phyloP scores from a whole-genome alignment of 2,797 vertebrate species.

The Rhinatrema bivittatum region DNA sequence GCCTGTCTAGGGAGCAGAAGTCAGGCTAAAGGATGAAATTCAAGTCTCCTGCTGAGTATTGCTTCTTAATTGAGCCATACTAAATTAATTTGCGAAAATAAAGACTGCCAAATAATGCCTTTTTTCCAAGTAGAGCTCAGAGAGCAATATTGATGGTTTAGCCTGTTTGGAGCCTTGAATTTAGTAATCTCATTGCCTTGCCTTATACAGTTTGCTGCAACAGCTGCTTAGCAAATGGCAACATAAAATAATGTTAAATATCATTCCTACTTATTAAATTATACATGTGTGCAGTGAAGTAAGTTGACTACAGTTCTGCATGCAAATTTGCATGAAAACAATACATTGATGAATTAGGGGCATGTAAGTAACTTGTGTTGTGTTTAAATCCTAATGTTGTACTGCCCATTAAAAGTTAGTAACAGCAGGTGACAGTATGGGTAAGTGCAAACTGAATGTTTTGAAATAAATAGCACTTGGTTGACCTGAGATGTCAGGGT shows the following conservation, averaged over 20 bases:
- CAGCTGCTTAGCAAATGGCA: neutral
- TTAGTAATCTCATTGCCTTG: neutral
- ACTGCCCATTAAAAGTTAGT: conserved; percentile 57
- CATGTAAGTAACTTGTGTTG: too few relatives aligned
- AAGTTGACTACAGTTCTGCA: neutral
- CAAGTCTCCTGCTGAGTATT: conserved; percentile 12
- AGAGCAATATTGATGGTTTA: neutral
- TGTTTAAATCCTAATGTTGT: conserved; percentile 28
- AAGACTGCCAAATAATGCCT: too few relatives aligned
- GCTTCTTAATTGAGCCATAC: conserved; percentile 4
- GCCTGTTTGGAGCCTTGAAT: conserved; percentile 4
- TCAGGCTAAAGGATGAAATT: too few relatives aligned
- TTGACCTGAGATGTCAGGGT: conserved; percentile 72
- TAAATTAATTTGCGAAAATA: too few relatives aligned
- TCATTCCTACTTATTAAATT: neutral
- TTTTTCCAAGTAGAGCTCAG: too few relatives aligned
- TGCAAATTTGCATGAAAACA: neutral
- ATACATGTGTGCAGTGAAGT: neutral
- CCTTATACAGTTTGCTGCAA: neutral
- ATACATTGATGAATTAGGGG: conserved; percentile 12
- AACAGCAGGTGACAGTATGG: conserved; percentile 44
- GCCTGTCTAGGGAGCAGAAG: too few relatives aligned
- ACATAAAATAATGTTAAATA: neutral
- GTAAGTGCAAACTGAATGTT: conserved; percentile 60
- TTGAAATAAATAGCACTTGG: conserved; percentile 70